These are phyloP conservation scores for Microcebus murinus DNA, from an alignment of 2,113 vertebrate species.

Conservation along the genomic window DNA sequence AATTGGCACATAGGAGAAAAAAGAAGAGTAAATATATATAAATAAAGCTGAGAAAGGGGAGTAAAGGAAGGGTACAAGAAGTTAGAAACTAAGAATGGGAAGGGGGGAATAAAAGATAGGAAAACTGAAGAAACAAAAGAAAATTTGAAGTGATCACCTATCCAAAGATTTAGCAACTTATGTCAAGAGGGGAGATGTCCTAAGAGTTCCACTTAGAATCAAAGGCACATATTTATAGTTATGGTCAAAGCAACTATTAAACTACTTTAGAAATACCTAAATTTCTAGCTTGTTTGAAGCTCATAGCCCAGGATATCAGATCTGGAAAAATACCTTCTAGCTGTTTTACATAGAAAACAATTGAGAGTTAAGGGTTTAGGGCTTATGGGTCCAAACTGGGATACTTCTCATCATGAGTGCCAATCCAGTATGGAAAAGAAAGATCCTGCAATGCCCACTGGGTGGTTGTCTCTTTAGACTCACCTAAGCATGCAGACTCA, in stretches of 20 bases:
- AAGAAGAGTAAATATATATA: neutral
- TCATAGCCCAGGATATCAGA: neutral
- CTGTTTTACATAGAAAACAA: neutral
- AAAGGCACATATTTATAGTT: neutral
- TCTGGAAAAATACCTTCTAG: neutral
- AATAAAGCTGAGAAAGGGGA: neutral
- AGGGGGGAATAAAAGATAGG: neutral
- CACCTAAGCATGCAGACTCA: neutral
- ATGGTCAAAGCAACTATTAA: constrained; percentile 10
- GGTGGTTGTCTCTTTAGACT: neutral
- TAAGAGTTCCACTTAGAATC: neutral
- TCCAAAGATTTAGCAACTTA: neutral
- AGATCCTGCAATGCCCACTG: neutral
- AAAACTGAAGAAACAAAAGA: neutral
- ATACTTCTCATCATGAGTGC: neutral
- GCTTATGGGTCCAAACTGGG: neutral
- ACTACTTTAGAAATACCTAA: neutral
- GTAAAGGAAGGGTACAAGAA: neutral
- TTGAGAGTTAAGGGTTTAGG: neutral
- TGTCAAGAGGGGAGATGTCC: neutral
- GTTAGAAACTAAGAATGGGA: neutral
- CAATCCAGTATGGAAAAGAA: neutral
- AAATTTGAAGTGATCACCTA: neutral
- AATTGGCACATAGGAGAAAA: neutral
- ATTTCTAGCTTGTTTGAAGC: neutral